These are phyloP conservation scores for Sebastes cheni DNA, from an alignment of 2,797 vertebrate species.

Conservation along the genomic window DNA sequence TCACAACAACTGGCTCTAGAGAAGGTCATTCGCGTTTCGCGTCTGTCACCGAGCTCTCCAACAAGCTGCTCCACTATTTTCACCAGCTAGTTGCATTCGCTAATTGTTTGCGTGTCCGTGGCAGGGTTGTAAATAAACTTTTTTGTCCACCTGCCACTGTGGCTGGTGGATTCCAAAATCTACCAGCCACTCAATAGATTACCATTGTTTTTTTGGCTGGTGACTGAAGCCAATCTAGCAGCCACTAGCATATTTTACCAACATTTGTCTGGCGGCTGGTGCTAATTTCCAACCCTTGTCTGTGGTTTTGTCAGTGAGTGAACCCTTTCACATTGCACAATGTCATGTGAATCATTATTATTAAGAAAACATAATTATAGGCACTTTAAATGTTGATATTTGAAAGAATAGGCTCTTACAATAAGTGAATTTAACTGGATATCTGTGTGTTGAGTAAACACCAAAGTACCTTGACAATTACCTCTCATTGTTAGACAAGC, in stretches of 20 bases:
- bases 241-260: no score
- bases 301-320: not conserved
- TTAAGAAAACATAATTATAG: not conserved
- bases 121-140: no score
- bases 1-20: no score
- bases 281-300: not conserved
- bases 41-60: no score
- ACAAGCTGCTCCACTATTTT: not conserved
- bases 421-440: conserved; percentile 6
- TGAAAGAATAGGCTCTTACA: conserved; percentile 1
- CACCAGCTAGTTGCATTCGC: not conserved
- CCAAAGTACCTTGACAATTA: not conserved
- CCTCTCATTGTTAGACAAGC: not conserved
- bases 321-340: not conserved
- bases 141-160: no score
- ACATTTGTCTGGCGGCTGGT: no score
- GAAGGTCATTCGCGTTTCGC: no score
- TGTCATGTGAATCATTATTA: not conserved
- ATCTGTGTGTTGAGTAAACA: conserved; percentile 2
- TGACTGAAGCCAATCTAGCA: no score
- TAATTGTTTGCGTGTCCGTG: not conserved
- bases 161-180: no score
- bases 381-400: not conserved
- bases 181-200: not conserved
- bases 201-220: no score